Evolutionary conservation across 2,888 invertebrate genomes (phyloP), one percentile per base, ranked within the genome.

Genomic region (Philereme vetulata): DNA sequence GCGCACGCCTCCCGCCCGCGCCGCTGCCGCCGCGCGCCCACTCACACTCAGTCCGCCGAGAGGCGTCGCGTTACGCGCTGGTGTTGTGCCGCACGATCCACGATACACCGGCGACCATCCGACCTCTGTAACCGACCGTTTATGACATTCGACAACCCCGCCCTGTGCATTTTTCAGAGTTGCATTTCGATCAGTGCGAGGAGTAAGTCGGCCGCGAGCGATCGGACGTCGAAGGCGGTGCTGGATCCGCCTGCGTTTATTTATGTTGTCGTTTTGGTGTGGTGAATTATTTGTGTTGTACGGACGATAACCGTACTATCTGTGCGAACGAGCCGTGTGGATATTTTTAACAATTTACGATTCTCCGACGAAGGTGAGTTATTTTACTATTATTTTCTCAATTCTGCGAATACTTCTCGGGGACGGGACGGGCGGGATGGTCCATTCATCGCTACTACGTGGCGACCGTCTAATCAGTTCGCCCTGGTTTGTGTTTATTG

Each of bases 251-350:
- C 78, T 84, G 84, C 85, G 85, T 87, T 90, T 90, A 90, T 91
- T 88, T 90, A 90, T 91, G 91, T 91, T 90, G 88, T 91, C 90
- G 87, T 90, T 88, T 89, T 91, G 87, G 91, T 91, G 91, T 90
- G 85, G 91, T 92, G 91, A 88, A 62, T 90, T 90, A 89, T 88
- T 87, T 88, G 91, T 92, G 92, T 82, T 88, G 85, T 89, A 88
- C 88, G 86, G 85, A 85, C 90, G 85, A 90, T 89, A 87, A 88
- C 90, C 89, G 90, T 91, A 87, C 89, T 87, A 89, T 89, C 90
- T 89, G 90, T 90, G 91, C 84, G 81, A 85, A 85, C 82, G 81
- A 88, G 79, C 81, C 83, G 79, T 79, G 86, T 89, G 91, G 90
- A 92, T 90, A 90, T 90, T 85, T 87, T 81, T 85, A 86, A 85